Evolutionary conservation across 2,113 vertebrate genomes (phyloP), one percentile per base, ranked within the genome.

Genomic region (Pipa parva): DNA sequence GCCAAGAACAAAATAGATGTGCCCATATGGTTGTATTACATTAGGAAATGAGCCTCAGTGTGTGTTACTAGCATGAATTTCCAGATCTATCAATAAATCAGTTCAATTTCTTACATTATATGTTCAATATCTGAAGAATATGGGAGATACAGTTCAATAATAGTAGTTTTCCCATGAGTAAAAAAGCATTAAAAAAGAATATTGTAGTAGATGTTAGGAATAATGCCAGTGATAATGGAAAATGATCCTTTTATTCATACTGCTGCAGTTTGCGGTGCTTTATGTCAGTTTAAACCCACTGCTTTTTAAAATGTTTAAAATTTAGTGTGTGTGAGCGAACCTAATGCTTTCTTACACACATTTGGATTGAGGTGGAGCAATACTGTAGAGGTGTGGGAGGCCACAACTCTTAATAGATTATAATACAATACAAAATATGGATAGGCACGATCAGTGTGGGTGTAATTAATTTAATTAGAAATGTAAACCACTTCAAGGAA

Each of bases 381-480:
- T 87, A 81, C 84, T 48, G 76, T 80, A 64, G 72, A 75, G 81
- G 61, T 69, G 64, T 77, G 77, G 79, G 75, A 82, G 71, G 74
- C 52, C 76, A 73, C 63, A 72, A 70, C 64, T 75, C 75, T 57
- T 73, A 71, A 79, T 73, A 79, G 66, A 52, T 73, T 79, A 74
- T 79, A 81, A 84, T 42, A 79, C 76, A 81, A 84, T 42, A 79
- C 76, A 84, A 87, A 84, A 87, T 63, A 80, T 83, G 83, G 79
- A 81, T 87, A 79, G 7, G 71, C 71, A 74, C 58, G 71, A 74
- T 73, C 74, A 75, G 51, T 72, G 70, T 72, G 80, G 73, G 77
- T 73, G 75, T 74, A 84, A 83, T 83, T 82, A 82, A 80, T 85
- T 85, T 86, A 85, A 88, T 87, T 84, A 87, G 77, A 81, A 76